phyloP scores from a whole-genome alignment of 2,113 vertebrate genomes.

The Hydrolagus affinis region DNA sequence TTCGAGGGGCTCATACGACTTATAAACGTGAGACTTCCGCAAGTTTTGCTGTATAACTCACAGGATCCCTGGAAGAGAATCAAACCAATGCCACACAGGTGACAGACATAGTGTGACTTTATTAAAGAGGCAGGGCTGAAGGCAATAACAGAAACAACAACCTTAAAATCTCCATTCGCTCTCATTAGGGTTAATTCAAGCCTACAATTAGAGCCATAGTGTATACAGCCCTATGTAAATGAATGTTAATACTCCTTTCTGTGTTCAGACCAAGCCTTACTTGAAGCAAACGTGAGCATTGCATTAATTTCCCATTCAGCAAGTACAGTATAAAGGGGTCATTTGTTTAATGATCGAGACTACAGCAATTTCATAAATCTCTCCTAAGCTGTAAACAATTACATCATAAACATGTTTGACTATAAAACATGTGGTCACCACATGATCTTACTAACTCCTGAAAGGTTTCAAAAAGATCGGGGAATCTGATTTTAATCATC shows the following conservation, averaged over 20 bases:
- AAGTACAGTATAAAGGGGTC: not conserved
- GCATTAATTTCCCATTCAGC: not conserved
- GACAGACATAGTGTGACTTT: not conserved
- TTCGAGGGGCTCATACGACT: too few relatives aligned
- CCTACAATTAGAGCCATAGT: not conserved
- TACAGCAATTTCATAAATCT: conserved; percentile 11
- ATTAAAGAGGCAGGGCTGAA: not conserved
- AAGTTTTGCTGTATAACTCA: too few relatives aligned
- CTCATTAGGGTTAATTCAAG: not conserved
- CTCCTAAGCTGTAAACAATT: conserved; percentile 28
- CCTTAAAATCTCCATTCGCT: not conserved
- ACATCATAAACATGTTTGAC: conserved; percentile 15
- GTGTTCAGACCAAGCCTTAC: not conserved
- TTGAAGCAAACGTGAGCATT: not conserved
- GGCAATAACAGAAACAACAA: not conserved
- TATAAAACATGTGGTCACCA: conserved; percentile 30
- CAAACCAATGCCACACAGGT: not conserved
- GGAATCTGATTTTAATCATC: conserved; percentile 13
- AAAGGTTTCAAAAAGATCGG: not conserved
- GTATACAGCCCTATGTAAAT: not conserved
- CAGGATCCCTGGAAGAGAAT: too few relatives aligned
- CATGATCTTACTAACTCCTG: conserved; percentile 4
- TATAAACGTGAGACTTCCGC: too few relatives aligned
- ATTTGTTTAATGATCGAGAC: conserved; percentile 16
- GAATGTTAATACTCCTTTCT: not conserved